A percentile compares a stretch with the other conserved stretches of the same genome.
These are phyloP conservation scores for Danionella dracula DNA, from an alignment of 2,797 vertebrate species.

Conservation along the genomic window DNA sequence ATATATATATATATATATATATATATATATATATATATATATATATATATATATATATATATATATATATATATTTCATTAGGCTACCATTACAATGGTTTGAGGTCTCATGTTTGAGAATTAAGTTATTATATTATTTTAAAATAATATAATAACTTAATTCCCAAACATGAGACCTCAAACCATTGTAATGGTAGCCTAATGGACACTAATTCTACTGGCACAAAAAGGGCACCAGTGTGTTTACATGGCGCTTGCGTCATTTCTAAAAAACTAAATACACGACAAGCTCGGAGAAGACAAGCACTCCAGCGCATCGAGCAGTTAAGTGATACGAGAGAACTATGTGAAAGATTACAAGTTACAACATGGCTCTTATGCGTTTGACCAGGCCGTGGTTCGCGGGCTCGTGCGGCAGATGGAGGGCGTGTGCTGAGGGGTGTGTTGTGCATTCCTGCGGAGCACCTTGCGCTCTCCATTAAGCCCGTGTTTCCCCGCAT, in stretches of 20 bases:
- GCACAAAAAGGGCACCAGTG: not conserved
- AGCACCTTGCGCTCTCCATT: constrained; percentile 59
- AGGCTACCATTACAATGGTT: no score
- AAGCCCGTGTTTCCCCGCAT: constrained; percentile 14
- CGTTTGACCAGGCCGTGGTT: not conserved
- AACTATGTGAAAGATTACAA: no score
- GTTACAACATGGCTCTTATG: not conserved
- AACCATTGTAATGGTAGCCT: not conserved
- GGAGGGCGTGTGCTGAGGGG: constrained; percentile 62
- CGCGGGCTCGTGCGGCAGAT: constrained; percentile 43
- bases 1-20: no score
- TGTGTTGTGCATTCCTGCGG: constrained; percentile 68
- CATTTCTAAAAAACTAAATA: not conserved
- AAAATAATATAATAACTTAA: not conserved
- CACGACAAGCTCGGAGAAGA: not conserved
- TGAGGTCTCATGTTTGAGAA: no score
- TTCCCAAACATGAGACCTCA: not conserved
- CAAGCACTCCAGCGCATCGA: no score
- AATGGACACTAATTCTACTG: not conserved
- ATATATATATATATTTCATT: no score
- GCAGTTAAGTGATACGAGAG: no score
- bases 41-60: no score
- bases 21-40: no score
- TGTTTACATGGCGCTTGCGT: constrained; percentile 5
- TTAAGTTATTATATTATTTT: no score